Percentiles rank a stretch among this genome's conserved stretches.
Conservation (phyloP, 2,888 invertebrate genomes). For the Panzeria rudis region DNA sequence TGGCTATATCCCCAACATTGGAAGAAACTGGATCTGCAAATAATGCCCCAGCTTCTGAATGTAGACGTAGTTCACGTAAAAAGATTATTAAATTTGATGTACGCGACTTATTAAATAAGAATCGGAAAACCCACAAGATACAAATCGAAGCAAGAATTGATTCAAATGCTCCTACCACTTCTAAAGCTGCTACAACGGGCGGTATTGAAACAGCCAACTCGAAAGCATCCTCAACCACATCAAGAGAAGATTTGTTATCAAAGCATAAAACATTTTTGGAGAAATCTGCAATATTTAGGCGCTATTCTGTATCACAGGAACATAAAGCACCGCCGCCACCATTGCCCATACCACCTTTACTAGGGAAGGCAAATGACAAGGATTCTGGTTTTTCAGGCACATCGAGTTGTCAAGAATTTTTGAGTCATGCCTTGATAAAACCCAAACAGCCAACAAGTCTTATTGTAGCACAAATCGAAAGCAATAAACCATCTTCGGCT, state of each 20-base stretch:
- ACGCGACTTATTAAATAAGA: slow-evolving; percentile 81
- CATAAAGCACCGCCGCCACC: slow-evolving; percentile 74
- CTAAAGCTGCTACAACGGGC: slow-evolving; percentile 39
- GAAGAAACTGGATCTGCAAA: slow-evolving; percentile 13
- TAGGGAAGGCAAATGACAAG: slow-evolving; percentile 57
- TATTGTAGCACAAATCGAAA: slow-evolving; percentile 80
- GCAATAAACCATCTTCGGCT: slow-evolving; percentile 59
- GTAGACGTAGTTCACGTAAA: slow-evolving; percentile 82
- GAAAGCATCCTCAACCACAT: slow-evolving; percentile 12
- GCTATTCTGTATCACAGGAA: slow-evolving; percentile 77
- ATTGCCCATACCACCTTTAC: slow-evolving; percentile 71
- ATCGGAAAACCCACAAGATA: slow-evolving; percentile 81
- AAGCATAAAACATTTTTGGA: slow-evolving; percentile 77
- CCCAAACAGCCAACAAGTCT: slow-evolving; percentile 78
- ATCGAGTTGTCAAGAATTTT: slow-evolving; percentile 73
- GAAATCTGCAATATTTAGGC: slow-evolving; percentile 77
- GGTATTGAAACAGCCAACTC: not conserved
- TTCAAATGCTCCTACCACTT: slow-evolving; percentile 76
- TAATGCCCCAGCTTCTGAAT: slow-evolving; percentile 72
- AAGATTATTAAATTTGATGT: slow-evolving; percentile 83
- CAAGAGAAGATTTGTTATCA: slow-evolving; percentile 73
- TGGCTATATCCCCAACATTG: slow-evolving; percentile 62
- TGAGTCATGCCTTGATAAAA: slow-evolving; percentile 75
- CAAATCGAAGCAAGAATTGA: slow-evolving; percentile 82
- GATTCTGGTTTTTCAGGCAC: slow-evolving; percentile 7